These are phyloP conservation scores for Tyrannus savana DNA, from an alignment of 2,113 vertebrate species.

Conservation along the genomic window DNA sequence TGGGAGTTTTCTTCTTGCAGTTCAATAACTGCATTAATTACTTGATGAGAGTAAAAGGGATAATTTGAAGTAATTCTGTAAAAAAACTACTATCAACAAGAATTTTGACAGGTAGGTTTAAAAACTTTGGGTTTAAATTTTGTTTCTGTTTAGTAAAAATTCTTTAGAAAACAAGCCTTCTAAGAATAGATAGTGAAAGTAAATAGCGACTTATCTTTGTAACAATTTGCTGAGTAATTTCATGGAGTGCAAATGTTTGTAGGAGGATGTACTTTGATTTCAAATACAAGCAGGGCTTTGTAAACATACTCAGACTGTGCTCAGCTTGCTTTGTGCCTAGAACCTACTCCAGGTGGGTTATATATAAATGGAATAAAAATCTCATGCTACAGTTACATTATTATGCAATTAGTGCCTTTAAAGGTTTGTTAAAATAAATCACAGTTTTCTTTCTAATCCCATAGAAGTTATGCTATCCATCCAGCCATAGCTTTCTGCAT, in stretches of 20 bases:
- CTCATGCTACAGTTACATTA: background rate
- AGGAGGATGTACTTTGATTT: constrained; percentile 5
- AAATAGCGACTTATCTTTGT: background rate
- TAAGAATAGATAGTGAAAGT: background rate
- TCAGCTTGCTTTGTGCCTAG: background rate
- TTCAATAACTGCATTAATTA: background rate
- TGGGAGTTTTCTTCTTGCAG: background rate
- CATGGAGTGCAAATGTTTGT: background rate
- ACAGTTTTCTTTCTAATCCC: background rate
- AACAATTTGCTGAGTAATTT: background rate
- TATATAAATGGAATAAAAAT: background rate
- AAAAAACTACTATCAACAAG: background rate
- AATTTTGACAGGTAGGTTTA: background rate
- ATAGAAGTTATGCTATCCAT: background rate
- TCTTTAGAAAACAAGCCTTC: background rate
- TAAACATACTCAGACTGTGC: background rate
- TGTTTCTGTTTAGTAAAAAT: background rate
- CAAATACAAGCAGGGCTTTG: background rate
- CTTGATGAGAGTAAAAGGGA: background rate
- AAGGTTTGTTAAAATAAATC: background rate
- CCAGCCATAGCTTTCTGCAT: background rate
- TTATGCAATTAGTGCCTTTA: background rate
- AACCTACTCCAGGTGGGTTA: background rate
- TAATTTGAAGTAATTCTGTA: background rate
- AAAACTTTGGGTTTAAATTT: background rate